Evolutionary conservation across 2,797 vertebrate species (phyloP), one percentile per base, ranked within the genome.

Genomic region (Platyrinchus mystaceus): DNA sequence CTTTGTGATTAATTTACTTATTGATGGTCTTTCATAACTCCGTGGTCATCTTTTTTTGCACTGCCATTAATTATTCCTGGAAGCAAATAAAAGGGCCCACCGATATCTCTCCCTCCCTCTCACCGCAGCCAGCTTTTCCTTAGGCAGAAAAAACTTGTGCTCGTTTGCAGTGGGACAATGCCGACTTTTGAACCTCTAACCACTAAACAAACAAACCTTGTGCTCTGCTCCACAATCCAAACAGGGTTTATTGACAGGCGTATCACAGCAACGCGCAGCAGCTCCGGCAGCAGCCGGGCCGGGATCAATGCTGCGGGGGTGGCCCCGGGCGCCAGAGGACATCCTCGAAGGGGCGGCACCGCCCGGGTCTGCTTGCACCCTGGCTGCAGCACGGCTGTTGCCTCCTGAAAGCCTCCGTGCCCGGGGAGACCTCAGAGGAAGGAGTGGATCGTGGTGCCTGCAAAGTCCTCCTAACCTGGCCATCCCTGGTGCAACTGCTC

Each of bases 111-210:
- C 90, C 84, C 84, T 95, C 81, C 74, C 67, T 89, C 88, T 84
- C 4, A 4, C 87, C 2, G 2, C 68, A 75, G 84, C 39, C 93
- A 80, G 86, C 82, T 92, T 95, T 93, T 96, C 78, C 95, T 93
- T 93, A 58, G 94, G 93, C 73, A 87, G 93, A 91, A 93, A 95
- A 95, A 95, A 89, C 90, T 95, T 93, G 81, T 49, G 53, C 89
- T 95, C 84, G 9, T 90, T 95, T 92, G 93, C 95, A 97, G 96
- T 93, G 94, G 97, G 98, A 98, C 98, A 98, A 98, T 98, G 98
- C 96, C 97, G 98, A 98, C 98, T 98, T 98, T 98, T 98, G 98
- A 98, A 98, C 98, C 98, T 98, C 96, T 97, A 97, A 97, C 97
- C 97, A 98, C 96, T 98, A 96, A 98, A 96, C 97, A 98, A 98